phyloP scores from a whole-genome alignment of 2,113 vertebrate species.

The Austrofundulus limnaeus region DNA sequence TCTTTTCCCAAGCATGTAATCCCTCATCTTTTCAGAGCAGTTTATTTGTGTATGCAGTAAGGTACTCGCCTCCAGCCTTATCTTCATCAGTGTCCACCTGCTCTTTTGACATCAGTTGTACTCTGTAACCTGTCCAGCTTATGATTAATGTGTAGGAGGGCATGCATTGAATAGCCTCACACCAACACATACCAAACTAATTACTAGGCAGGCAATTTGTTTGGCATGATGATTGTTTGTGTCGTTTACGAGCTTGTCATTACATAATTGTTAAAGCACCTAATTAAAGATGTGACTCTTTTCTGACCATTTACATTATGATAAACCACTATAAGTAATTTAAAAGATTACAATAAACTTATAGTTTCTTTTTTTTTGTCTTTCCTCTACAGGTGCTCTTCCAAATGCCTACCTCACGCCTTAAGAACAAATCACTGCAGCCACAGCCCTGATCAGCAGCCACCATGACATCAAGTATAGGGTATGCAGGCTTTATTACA shows the following conservation, averaged over 20 bases:
- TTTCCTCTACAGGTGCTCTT: slow-evolving; percentile 53
- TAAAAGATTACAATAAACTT: neutral
- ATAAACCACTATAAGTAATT: slow-evolving; percentile 1
- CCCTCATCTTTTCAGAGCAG: neutral
- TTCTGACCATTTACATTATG: neutral
- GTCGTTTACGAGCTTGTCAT: neutral
- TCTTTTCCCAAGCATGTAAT: neutral
- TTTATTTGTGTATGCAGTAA: neutral
- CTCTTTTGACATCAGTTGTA: neutral
- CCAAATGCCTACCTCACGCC: slow-evolving; percentile 81
- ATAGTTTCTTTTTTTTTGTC: slow-evolving; percentile 8
- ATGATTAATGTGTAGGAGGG: neutral
- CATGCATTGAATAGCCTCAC: neutral
- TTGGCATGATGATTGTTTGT: too few species aligned
- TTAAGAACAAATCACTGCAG: slow-evolving; percentile 74
- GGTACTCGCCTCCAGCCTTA: neutral
- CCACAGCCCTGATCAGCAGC: slow-evolving; percentile 76
- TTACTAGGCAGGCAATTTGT: too few species aligned
- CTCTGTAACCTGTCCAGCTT: neutral
- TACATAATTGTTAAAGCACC: neutral
- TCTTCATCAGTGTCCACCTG: neutral
- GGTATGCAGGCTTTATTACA: slow-evolving; percentile 49
- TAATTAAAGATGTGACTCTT: neutral
- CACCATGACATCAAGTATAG: slow-evolving; percentile 81
- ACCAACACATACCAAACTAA: neutral